Evolutionary conservation across 2,888 invertebrate genomes (phyloP).

Genomic region (Saturnia japonica): DNA sequence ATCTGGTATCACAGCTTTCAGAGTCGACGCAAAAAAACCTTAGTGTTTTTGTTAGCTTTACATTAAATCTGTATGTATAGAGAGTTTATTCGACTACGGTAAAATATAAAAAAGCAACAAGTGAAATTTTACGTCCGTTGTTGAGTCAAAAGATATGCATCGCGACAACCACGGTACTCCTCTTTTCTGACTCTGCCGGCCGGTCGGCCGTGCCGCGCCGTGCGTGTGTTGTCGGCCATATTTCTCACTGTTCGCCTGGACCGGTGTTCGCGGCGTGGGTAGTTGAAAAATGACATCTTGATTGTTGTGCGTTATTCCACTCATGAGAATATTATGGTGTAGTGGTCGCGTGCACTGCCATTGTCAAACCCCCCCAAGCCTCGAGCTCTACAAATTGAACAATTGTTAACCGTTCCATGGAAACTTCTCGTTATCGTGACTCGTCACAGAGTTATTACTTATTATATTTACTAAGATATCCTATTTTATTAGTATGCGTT

Average conservation of each 20-base stretch:
- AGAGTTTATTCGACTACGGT: conserved; percentile 52
- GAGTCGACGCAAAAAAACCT: neutral
- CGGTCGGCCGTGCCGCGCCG: conserved; percentile 39
- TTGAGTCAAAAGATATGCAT: conserved; percentile 71
- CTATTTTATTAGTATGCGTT: conserved; percentile 55
- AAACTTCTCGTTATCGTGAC: conserved; percentile 71
- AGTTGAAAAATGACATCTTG: conserved; percentile 83
- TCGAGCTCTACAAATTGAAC: conserved; percentile 77
- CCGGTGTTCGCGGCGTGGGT: conserved; percentile 73
- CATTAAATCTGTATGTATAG: conserved; percentile 44
- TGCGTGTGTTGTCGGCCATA: conserved; percentile 77
- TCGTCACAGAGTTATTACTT: conserved; percentile 72
- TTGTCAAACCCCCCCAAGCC: conserved; percentile 63
- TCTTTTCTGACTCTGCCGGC: conserved; percentile 66
- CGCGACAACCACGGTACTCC: conserved; percentile 70
- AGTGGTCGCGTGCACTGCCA: conserved; percentile 72
- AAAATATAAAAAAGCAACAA: conserved; percentile 59
- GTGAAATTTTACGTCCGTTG: conserved; percentile 63
- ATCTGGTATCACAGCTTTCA: conserved; percentile 17
- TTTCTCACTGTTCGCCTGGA: conserved; percentile 67
- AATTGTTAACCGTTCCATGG: conserved; percentile 75
- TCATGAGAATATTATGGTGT: conserved; percentile 74
- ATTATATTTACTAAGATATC: conserved; percentile 65
- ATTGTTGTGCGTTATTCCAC: conserved; percentile 80
- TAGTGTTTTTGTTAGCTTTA: conserved; percentile 38